These are phyloP conservation scores for Caradrina kadenii DNA, from an alignment of 2,888 invertebrate species.

Conservation along the genomic window DNA sequence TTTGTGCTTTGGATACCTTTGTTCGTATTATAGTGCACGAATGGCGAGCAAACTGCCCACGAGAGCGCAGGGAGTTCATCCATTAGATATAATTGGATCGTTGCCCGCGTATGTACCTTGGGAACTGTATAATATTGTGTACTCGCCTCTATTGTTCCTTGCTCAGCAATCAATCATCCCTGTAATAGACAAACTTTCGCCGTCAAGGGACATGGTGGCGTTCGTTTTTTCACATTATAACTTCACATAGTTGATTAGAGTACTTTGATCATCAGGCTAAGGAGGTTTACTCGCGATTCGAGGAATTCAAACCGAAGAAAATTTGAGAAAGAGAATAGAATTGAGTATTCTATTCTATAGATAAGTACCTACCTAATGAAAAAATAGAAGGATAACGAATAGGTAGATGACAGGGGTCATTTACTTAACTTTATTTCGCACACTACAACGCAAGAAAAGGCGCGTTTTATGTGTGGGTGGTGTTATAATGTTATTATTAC, in stretches of 20 bases:
- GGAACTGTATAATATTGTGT: conserved; percentile 41
- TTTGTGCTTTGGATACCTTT: background rate
- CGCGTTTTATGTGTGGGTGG: too few species aligned
- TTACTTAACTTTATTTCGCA: too few species aligned
- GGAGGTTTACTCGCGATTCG: background rate
- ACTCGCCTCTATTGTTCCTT: conserved; percentile 46
- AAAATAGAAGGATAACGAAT: too few species aligned
- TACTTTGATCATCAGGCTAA: background rate
- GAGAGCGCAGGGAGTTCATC: conserved; percentile 74
- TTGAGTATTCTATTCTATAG: too few species aligned
- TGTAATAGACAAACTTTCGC: conserved; percentile 62
- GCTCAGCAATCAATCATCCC: conserved; percentile 71
- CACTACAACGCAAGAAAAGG: too few species aligned
- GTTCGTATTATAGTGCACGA: conserved; percentile 40
- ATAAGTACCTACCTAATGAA: too few species aligned
- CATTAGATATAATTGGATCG: conserved; percentile 87
- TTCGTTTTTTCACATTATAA: conserved; percentile 28
- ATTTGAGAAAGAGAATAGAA: too few species aligned
- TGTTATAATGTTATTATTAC: too few species aligned
- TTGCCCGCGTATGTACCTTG: conserved; percentile 41
- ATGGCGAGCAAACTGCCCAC: conserved; percentile 59
- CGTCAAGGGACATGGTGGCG: conserved; percentile 63
- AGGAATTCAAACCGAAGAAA: background rate
- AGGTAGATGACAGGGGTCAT: too few species aligned
- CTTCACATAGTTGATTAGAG: conserved; percentile 7